These are phyloP conservation scores for Acronicta aceris DNA, from an alignment of 2,888 invertebrate species.

Conservation along the genomic window DNA sequence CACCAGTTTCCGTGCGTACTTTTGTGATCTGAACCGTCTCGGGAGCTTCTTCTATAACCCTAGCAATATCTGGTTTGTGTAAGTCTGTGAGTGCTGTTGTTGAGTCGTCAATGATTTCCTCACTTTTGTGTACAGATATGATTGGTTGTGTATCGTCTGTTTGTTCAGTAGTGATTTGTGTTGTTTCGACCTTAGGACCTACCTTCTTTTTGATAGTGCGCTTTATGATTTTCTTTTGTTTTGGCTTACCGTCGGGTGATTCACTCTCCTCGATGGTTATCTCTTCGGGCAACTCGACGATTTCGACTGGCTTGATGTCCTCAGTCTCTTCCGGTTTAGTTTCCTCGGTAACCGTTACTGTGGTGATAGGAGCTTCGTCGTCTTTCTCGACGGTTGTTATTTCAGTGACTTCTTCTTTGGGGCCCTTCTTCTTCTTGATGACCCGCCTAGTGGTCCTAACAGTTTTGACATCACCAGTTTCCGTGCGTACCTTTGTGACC, in stretches of 20 bases:
- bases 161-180: slow-evolving; percentile 18
- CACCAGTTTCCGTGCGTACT: background rate
- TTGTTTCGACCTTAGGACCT: slow-evolving; percentile 63
- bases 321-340: background rate
- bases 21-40: background rate
- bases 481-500: slow-evolving; percentile 57
- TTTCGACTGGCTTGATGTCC: slow-evolving; percentile 1
- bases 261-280: slow-evolving; percentile 35
- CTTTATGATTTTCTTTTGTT: slow-evolving; percentile 54
- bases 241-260: slow-evolving; percentile 37
- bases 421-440: slow-evolving; percentile 59
- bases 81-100: slow-evolving; percentile 56
- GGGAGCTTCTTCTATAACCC: background rate
- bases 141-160: slow-evolving; percentile 10
- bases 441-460: slow-evolving; percentile 57
- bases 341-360: slow-evolving; percentile 11
- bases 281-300: slow-evolving; percentile 70
- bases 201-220: slow-evolving; percentile 64
- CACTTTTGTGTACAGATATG: slow-evolving; percentile 8
- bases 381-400: slow-evolving; percentile 60
- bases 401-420: slow-evolving; percentile 61
- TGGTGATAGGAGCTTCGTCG: slow-evolving; percentile 28
- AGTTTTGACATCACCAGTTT: slow-evolving; percentile 49
- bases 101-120: slow-evolving; percentile 9
- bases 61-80: slow-evolving; percentile 19